Evolutionary conservation across 2,888 invertebrate species (phyloP), one percentile per base, ranked within the genome.

Genomic region (Dorcus parallelipipedus): DNA sequence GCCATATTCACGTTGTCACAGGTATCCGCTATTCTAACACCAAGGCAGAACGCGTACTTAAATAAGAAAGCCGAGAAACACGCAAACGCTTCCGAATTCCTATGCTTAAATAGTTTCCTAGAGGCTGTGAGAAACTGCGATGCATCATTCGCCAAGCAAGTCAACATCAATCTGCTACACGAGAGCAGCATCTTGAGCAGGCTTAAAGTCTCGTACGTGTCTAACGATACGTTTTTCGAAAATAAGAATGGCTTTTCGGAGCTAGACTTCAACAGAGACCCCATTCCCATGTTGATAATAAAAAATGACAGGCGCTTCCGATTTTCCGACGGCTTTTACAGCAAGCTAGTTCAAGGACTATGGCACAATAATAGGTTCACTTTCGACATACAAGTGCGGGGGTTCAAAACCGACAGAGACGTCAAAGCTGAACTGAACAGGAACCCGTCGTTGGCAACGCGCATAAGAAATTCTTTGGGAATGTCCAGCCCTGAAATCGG

Each of bases 341-440:
- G 72, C 20, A 73, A 69, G 47, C 58, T 78, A 33, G 62, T 72
- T 1, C 59, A 71, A 33, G 71, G 72, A 47, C 62, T 78, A 41
- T 52, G 65, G 42, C 62, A 67, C 41, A 67, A 73, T 48, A 76
- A 74, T 56, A 67, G 62, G 23, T 77, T 73, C 64, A 67, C 67
- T 10, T 78, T 76, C 60, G 78, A 79, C 68, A 73, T 85, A 17
- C 88, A 88, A 58, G 81, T 85, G 14, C 83, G 93, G 52, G 85
- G 85, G 40, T 94, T 94, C 75, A 93, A 93, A 79, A 93, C 93
- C 0, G 87, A 90, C 65, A 81, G 92, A 53, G 86, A 84, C 61
- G 81, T 89, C 33, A 83, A 85, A 64, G 85, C 89, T 0, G 92
- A 92, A 68, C 73, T 84, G 51, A 83, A 85, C 65, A 79, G 91